phyloP scores from a whole-genome alignment of 2,888 invertebrate species.

The Sesia bembeciformis region DNA sequence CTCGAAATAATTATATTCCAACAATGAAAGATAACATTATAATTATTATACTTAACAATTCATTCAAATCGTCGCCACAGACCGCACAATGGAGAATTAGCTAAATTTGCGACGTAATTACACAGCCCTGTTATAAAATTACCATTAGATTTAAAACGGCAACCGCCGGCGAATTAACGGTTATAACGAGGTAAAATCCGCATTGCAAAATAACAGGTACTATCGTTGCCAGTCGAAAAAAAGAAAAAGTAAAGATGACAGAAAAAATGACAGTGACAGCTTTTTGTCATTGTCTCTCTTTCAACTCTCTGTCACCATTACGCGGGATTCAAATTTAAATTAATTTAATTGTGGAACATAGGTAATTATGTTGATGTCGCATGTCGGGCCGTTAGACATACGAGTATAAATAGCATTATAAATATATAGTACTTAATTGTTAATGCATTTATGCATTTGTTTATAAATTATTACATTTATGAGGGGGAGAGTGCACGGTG shows the following conservation, averaged over 20 bases:
- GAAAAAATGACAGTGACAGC: conserved; percentile 9
- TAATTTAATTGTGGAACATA: no score
- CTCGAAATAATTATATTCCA: no score
- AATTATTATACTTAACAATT: neutral
- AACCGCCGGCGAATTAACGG: conserved; percentile 2
- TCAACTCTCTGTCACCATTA: no score
- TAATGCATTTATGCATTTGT: no score
- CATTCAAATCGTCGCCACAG: neutral
- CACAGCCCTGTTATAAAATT: conserved; percentile 5
- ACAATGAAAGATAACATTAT: neutral
- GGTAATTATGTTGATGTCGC: no score
- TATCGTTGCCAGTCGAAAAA: conserved; percentile 3
- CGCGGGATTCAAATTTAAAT: no score
- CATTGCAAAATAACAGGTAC: conserved; percentile 9
- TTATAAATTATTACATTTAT: no score
- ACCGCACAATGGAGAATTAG: conserved; percentile 1
- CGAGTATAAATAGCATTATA: no score
- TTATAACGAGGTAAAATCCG: conserved; percentile 7
- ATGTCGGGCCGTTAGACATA: no score
- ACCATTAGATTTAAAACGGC: conserved; percentile 6
- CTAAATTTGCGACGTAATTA: conserved; percentile 8
- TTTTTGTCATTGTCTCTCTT: no score
- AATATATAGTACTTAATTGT: neutral
- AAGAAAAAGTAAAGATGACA: conserved; percentile 5
- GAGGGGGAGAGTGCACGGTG: no score